Conservation (phyloP, 2,888 invertebrate genomes). For the Scaptomyza tumidula region DNA sequence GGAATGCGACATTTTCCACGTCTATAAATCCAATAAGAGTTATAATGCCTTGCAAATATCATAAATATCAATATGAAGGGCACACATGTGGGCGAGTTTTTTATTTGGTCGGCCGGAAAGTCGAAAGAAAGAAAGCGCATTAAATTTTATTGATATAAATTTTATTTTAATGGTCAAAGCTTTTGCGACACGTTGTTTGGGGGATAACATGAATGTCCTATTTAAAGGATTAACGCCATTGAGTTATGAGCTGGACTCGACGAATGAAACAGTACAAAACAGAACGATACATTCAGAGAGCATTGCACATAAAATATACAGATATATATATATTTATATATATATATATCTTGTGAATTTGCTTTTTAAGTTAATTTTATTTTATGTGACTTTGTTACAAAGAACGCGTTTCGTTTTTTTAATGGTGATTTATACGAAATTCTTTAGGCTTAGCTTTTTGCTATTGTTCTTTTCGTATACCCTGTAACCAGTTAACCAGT, state of each 20-base stretch:
- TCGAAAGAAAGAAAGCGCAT: constrained; percentile 43
- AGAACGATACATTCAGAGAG: neutral
- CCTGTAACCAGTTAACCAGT: constrained; percentile 19
- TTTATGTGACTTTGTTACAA: constrained; percentile 75
- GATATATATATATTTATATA: neutral
- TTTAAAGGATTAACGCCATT: constrained; percentile 84
- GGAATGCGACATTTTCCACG: constrained; percentile 28
- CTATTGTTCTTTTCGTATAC: constrained; percentile 24
- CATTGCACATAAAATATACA: constrained; percentile 74
- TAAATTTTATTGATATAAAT: constrained; percentile 80
- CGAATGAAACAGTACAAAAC: neutral
- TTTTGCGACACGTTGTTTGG: constrained; percentile 24
- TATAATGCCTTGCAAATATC: constrained; percentile 77
- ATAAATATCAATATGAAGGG: constrained; percentile 77
- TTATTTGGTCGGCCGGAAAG: constrained; percentile 24
- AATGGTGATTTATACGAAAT: constrained; percentile 74
- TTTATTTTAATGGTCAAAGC: constrained; percentile 79
- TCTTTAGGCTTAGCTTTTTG: constrained; percentile 3
- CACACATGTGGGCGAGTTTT: constrained; percentile 39
- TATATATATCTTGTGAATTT: constrained; percentile 69
- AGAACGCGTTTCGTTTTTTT: constrained; percentile 69
- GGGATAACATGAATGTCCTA: constrained; percentile 84
- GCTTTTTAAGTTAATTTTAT: constrained; percentile 84
- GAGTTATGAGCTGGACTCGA: constrained; percentile 73
- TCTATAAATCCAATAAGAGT: constrained; percentile 76